Evolutionary conservation across 2,113 vertebrate species (phyloP), one percentile per base, ranked within the genome.

Genomic region (Mormyrus iriodes): DNA sequence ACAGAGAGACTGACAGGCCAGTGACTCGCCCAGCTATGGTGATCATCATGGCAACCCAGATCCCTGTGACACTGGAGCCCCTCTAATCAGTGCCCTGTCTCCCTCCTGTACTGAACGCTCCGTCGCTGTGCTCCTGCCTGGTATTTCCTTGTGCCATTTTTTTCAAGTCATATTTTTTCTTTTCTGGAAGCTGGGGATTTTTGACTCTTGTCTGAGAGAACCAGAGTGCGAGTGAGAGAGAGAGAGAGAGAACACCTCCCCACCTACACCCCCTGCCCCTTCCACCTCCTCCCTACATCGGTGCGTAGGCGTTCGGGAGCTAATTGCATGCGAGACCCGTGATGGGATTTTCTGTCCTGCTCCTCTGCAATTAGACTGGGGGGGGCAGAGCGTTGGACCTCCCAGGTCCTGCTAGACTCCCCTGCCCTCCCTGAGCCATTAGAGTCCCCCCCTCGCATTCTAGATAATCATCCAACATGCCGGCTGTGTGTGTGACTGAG

Each of bases 141-240:
- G 21, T 84, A 84, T 84, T 84, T 84, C 42, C 42, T n/a, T 44
- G 82, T 84, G 84, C 49, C 49, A 17, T 17, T 85, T 48, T 84
- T 15, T 51, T 51, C 31, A 83, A 83, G 31, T 42, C 2, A 12
- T 73, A 27, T 73, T 21, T 85, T 21, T 35, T 31, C 35, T 42
- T 79, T 5, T 17, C 82, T 84, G 82, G 42, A 48, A 42, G 44
- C 44, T 84, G 76, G 86, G 53, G 90, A 85, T 79, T 79, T 79
- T 79, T 79, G 31, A 79, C 73, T 79, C 19, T 79, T 73, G 90
- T 86, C 88, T 17, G 31, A 4, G 87, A 89, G 58, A 91, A 87
- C 90, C 42, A 91, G 58, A 93, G 27, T 90, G 88, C 61, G 73
- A 90, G 61, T 53, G 88, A 82, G 89, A 10, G 27, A 73, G 76